Conservation (phyloP, 2,797 vertebrate genomes). For the Podarcis siculus region DNA sequence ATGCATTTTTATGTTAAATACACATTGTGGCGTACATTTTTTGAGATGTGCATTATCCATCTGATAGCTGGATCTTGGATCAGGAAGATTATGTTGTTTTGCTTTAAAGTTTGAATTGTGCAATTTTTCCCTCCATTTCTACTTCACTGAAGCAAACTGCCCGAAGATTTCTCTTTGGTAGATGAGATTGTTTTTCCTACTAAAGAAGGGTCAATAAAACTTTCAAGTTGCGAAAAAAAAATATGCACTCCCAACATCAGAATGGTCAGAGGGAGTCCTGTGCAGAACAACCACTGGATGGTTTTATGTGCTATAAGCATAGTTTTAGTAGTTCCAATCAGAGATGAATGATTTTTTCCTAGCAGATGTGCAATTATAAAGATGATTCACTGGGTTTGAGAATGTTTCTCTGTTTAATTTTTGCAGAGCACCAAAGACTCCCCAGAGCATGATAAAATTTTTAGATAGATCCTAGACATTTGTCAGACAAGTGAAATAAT, state of each 20-base stretch:
- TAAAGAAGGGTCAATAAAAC: neutral
- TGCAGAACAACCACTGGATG: neutral
- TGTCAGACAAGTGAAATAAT: neutral
- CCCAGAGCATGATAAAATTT: neutral
- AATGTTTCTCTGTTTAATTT: slow-evolving; percentile 29
- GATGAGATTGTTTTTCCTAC: neutral
- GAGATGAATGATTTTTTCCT: slow-evolving; percentile 32
- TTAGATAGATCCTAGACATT: slow-evolving; percentile 8
- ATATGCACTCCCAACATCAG: neutral
- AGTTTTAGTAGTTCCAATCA: slow-evolving; percentile 14
- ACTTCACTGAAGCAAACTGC: neutral
- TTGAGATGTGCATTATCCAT: too few species aligned
- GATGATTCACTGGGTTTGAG: slow-evolving; percentile 20
- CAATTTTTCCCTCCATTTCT: too few species aligned
- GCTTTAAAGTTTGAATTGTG: too few species aligned
- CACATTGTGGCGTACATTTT: too few species aligned
- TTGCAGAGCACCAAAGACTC: neutral
- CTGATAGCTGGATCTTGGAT: too few species aligned
- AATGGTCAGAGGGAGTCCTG: neutral
- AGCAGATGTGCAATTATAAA: slow-evolving; percentile 17
- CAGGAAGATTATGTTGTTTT: too few species aligned
- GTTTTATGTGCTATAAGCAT: slow-evolving; percentile 10
- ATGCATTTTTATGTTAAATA: too few species aligned
- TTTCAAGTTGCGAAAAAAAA: neutral
- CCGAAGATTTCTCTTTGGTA: neutral